These are phyloP conservation scores for Rhyacophila brunnea DNA, from an alignment of 1,140 invertebrate genomes.

Conservation along the genomic window DNA sequence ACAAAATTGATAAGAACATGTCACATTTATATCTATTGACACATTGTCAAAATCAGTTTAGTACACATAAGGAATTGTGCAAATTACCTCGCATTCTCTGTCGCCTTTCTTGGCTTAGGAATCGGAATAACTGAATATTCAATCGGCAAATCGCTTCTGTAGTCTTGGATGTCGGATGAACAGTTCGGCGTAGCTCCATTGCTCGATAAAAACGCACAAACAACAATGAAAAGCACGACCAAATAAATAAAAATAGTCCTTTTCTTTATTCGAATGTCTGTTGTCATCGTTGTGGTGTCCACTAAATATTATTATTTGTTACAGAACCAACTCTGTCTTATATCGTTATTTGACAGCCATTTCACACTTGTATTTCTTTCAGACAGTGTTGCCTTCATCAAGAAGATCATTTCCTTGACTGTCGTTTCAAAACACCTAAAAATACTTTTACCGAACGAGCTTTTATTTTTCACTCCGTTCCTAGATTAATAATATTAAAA, in stretches of 20 bases:
- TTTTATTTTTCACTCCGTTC: no score
- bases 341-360: constrained; percentile 18
- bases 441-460: no score
- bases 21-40: no score
- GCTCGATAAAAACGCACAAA: constrained; percentile 27
- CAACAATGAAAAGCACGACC: constrained; percentile 11
- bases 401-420: background rate
- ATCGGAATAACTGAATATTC: constrained; percentile 92
- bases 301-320: constrained; percentile 10
- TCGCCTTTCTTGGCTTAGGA: constrained; percentile 2
- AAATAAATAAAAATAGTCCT: constrained; percentile 20
- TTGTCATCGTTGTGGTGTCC: constrained; percentile 19
- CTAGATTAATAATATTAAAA: no score
- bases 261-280: constrained; percentile 28
- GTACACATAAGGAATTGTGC: no score
- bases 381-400: background rate
- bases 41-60: no score
- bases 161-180: constrained; percentile 39
- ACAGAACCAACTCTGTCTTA: constrained; percentile 7
- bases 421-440: no score
- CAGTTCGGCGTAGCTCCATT: constrained; percentile 25
- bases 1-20: no score
- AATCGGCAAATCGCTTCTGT: constrained; percentile 53
- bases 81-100: no score
- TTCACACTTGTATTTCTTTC: background rate